A percentile compares a stretch with the other conserved stretches of the same genome.
Evolutionary conservation across 2,888 invertebrate species (phyloP).

Genomic region (Idaea straminata): DNA sequence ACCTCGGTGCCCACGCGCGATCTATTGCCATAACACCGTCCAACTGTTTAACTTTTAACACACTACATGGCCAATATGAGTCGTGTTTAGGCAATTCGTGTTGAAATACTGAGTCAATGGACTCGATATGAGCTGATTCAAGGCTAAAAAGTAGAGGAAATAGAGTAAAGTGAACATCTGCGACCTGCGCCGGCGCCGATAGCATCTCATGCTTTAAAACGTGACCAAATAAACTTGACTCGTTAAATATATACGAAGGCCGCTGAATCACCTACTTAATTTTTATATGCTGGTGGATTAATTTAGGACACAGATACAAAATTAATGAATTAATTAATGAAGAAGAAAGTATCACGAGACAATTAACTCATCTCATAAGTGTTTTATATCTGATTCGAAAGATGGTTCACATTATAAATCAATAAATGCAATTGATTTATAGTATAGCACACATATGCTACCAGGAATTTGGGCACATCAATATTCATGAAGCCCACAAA

Average conservation of each 20-base stretch:
- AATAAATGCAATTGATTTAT: conserved; percentile 3
- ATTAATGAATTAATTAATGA: background rate
- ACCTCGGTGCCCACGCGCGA: conserved; percentile 58
- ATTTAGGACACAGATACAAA: background rate
- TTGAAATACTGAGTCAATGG: conserved; percentile 21
- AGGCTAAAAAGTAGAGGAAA: conserved; percentile 9
- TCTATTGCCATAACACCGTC: conserved; percentile 34
- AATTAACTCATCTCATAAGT: background rate
- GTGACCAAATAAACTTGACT: background rate
- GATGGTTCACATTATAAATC: conserved; percentile 3
- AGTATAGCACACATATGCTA: background rate
- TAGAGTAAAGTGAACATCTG: conserved; percentile 1
- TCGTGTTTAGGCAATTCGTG: conserved; percentile 24
- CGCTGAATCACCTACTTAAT: background rate
- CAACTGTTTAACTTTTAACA: conserved; percentile 38
- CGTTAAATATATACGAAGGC: background rate
- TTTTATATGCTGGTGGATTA: background rate
- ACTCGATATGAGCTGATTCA: conserved; percentile 15
- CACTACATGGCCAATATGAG: conserved; percentile 26
- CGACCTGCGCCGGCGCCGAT: background rate
- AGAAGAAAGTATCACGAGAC: background rate
- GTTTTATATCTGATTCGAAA: background rate
- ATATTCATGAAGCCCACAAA: conserved; percentile 5
- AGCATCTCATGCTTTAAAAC: background rate
- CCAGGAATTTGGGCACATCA: conserved; percentile 4